Evolutionary conservation across 2,113 vertebrate genomes (phyloP).

Genomic region (Empidonax alnorum): DNA sequence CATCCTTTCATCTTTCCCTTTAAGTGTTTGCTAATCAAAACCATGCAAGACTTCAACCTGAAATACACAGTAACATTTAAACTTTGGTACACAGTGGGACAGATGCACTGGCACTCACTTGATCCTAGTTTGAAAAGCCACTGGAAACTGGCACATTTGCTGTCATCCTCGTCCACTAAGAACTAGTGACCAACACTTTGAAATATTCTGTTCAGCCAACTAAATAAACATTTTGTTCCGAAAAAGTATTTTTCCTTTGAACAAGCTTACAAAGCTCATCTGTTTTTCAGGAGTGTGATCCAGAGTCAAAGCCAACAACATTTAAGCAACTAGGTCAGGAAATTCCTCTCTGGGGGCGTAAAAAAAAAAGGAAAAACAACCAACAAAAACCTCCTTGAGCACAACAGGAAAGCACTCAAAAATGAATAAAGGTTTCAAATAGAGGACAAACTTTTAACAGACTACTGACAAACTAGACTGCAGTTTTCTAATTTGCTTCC

Average conservation of each 20-base stretch:
- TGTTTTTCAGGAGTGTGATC: background rate
- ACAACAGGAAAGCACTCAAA: fast-evolving
- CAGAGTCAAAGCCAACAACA: background rate
- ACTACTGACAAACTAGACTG: background rate
- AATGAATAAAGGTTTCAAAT: background rate
- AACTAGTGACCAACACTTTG: background rate
- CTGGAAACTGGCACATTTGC: background rate
- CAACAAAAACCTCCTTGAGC: background rate
- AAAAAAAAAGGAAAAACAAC: fast-evolving
- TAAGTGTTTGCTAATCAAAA: background rate
- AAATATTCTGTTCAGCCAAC: background rate
- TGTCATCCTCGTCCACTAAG: background rate
- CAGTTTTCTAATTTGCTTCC: background rate
- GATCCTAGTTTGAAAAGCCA: background rate
- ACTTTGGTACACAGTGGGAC: background rate
- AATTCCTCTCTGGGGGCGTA: background rate
- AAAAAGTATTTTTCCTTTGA: background rate
- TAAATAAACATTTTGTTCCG: background rate
- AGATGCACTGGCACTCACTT: background rate
- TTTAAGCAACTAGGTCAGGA: background rate
- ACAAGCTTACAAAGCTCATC: background rate
- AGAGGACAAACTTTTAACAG: background rate
- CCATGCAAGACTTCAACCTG: background rate
- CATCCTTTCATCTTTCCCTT: background rate
- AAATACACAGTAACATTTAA: background rate